These are phyloP conservation scores for Nomada fucata DNA, from an alignment of 2,888 invertebrate species.

Conservation along the genomic window DNA sequence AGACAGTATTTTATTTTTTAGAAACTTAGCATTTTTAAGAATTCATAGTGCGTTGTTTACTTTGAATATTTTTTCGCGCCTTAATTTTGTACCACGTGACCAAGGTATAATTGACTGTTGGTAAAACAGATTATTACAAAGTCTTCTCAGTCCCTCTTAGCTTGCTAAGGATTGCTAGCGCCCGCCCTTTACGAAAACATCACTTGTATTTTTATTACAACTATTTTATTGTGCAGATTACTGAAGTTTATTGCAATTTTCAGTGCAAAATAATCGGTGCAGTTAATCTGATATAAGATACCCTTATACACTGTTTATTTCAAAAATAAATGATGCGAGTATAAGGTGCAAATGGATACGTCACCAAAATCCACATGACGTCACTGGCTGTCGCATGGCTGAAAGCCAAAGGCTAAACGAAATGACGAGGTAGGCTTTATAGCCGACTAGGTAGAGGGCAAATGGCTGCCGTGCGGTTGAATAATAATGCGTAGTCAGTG, in stretches of 20 bases:
- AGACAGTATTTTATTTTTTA: not conserved
- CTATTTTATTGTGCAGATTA: not conserved
- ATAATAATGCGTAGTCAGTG: slow-evolving; percentile 80
- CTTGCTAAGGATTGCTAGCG: not conserved
- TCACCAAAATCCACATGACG: slow-evolving; percentile 58
- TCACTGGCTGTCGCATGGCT: slow-evolving; percentile 74
- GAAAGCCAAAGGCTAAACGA: slow-evolving; percentile 77
- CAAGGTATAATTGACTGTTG: slow-evolving; percentile 20
- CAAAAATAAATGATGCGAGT: not conserved
- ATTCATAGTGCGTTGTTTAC: not conserved
- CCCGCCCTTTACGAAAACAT: slow-evolving; percentile 2
- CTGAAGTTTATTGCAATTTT: not conserved
- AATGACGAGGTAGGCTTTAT: slow-evolving; percentile 66
- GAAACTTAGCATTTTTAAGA: not conserved
- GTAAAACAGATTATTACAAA: slow-evolving; percentile 39
- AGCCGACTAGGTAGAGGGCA: slow-evolving; percentile 73
- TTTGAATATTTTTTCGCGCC: slow-evolving; percentile 4
- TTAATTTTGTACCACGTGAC: not conserved
- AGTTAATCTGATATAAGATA: not conserved
- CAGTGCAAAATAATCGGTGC: not conserved
- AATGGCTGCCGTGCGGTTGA: slow-evolving; percentile 79
- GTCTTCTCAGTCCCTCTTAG: slow-evolving; percentile 12
- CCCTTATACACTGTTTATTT: not conserved
- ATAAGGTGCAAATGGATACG: slow-evolving; percentile 31
- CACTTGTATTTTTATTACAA: not conserved